Conservation (phyloP, 35 echinoderm and acorn worm genomes). For the Hemicentrotus pulcherrimus region DNA sequence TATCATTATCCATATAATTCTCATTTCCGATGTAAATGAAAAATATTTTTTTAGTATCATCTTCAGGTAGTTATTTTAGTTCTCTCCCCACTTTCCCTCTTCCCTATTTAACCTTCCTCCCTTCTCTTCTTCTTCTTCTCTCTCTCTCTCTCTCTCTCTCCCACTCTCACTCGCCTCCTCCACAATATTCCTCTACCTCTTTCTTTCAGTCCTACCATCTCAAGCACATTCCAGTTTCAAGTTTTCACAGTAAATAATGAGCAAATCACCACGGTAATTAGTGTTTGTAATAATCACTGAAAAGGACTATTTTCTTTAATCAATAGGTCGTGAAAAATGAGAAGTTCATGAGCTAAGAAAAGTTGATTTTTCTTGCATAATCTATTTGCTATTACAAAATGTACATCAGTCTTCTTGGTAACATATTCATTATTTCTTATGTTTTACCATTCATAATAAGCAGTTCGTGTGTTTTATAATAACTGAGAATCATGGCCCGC, state of each 20-base stretch:
- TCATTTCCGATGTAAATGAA: no score
- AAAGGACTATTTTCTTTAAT: conserved; percentile 13
- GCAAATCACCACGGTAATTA: not conserved
- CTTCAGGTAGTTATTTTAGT: no score
- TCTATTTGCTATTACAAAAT: conserved; percentile 5
- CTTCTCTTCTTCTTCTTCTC: not conserved
- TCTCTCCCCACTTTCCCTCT: not conserved
- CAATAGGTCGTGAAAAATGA: not conserved
- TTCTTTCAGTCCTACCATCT: not conserved
- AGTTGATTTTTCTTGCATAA: conserved; percentile 11
- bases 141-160: not conserved
- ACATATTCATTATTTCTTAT: not conserved
- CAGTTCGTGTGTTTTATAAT: not conserved
- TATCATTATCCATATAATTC: no score
- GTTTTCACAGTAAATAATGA: not conserved
- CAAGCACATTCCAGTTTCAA: not conserved
- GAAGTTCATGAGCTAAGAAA: not conserved
- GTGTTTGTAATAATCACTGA: conserved; percentile 29
- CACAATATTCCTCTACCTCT: not conserved
- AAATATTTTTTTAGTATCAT: no score
- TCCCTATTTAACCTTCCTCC: not conserved
- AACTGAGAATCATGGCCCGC: not conserved
- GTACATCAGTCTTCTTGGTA: not conserved
- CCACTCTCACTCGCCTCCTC: not conserved
- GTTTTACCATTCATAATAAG: not conserved